Base-by-base conservation (phyloP, 2,888 invertebrate genomes). In the Ophion slaviceki region DNA sequence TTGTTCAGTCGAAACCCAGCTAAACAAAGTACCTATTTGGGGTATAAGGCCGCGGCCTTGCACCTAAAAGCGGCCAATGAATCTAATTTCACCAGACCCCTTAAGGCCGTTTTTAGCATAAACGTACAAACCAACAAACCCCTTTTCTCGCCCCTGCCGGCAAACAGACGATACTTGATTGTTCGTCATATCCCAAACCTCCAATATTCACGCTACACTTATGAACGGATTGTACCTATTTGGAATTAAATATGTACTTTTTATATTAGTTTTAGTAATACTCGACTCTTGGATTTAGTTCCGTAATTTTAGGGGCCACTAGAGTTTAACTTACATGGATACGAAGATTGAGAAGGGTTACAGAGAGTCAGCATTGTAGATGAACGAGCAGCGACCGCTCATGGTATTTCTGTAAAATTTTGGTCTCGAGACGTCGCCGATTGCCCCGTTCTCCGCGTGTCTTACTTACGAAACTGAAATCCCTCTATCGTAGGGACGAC, bases 391-490 rank as follows among this genome's bases (percentile, higher is more conserved):
- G 57, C 62, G 64, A 80, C 66, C 10, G 72, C 72, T 74, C 57
- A 68, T 74, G 86, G 83, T 83, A 86, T 83, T 86, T 86, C 68
- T 61, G 80, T 83, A 68, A 86, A 86, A 83, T 85, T 85, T 68
- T 40, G 79, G 61, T 77, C 80, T 57, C 59, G 80, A 68, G 80
- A 85, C 68, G 85, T 80, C 80, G 67, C 59, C 86, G 83, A 83
- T 86, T 80, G 80, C 40, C 83, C 71, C 82, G 72, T 77, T 80
- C 82, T 78, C 84, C 68, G 78, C 85, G 82, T 80, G 86, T 88
- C 87, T 87, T 87, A 88, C 88, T 86, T 86, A 86, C 79, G 81
- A 84, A 87, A 88, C 86, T 86, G 86, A 81, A 87, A 88, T 87
- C 86, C 82, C 81, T 87, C 86, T 72, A 71, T 83, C 76, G 83